Percentiles rank a stretch among this genome's conserved stretches.
phyloP scores from a whole-genome alignment of 1,140 invertebrate genomes.

The Contarinia nasturtii region DNA sequence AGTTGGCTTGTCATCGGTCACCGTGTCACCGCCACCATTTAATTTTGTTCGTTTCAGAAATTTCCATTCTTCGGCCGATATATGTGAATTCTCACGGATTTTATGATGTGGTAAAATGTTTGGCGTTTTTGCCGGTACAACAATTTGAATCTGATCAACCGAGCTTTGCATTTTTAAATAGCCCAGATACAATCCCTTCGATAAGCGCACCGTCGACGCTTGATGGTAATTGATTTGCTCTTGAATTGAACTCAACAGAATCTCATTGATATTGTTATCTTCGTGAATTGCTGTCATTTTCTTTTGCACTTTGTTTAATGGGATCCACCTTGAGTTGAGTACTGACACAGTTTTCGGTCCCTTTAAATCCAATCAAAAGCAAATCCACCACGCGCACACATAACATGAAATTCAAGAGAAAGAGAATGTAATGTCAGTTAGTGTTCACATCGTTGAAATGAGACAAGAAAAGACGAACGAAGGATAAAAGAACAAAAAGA shows the following conservation, averaged over 20 bases:
- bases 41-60: slow-evolving; percentile 38
- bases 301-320: slow-evolving; percentile 53
- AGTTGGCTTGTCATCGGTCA: slow-evolving; percentile 28
- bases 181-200: slow-evolving; percentile 77
- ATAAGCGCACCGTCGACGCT: slow-evolving; percentile 53
- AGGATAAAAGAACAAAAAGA: too few relatives aligned
- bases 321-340: slow-evolving; percentile 76
- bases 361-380: neutral
- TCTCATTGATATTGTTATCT: slow-evolving; percentile 58
- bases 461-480: too few relatives aligned
- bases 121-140: slow-evolving; percentile 75
- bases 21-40: slow-evolving; percentile 27
- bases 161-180: slow-evolving; percentile 92
- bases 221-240: slow-evolving; percentile 88
- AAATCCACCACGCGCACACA: neutral
- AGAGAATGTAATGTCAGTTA: too few relatives aligned
- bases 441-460: too few relatives aligned
- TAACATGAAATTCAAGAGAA: neutral
- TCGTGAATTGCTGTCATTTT: slow-evolving; percentile 31
- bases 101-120: slow-evolving; percentile 86
- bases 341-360: slow-evolving; percentile 67
- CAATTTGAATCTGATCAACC: slow-evolving; percentile 82
- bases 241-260: slow-evolving; percentile 64
- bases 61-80: slow-evolving; percentile 87
- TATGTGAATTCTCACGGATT: slow-evolving; percentile 84